Base-by-base conservation (phyloP, 2,888 invertebrate genomes). In the Caprella mutica region DNA sequence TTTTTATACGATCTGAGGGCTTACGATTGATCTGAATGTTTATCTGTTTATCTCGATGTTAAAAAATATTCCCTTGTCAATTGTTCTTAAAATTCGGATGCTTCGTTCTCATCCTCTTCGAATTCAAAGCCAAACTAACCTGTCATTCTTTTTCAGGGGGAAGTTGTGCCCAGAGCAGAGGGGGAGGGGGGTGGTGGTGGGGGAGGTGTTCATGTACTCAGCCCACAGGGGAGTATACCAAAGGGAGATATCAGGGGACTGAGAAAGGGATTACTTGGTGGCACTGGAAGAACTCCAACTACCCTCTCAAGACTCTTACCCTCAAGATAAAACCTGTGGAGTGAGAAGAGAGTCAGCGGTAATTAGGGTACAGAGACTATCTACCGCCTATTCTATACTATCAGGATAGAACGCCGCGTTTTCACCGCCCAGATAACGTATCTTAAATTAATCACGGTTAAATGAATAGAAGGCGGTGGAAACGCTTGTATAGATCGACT, bases 281-380 rank as follows among this genome's bases (percentile, higher is more conserved):
- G 64, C 64, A 64, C 56, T 64, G 64, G 64, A 64, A 64, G 58
- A 58, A 60, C 56, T 60, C 64, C 8, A 64, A 64, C 56, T 64
- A 64, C 51, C 59, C 64, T 29, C 57, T 60, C 30, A 64, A 60
- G 54, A 56, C 60, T 19, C 53, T 64, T 38, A 33, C 60, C 14
- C 55, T 64, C 40, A 64, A 60, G 50, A 60, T 64, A 4, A 38
- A 60, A 23, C 60, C 64, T 21, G 39, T 53, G 48, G 60, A 64
- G 46, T 64, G 54, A 58, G 26, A 44, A 39, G 40, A 29, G 5
- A 44, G 26, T 21, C 33, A 14, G 6, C 40, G 40, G n/a, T n/a
- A n/a, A n/a, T n/a, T n/a, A n/a, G n/a, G n/a, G n/a, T n/a, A n/a
- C n/a, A n/a, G n/a, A n/a, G n/a, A n/a, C n/a, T n/a, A n/a, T n/a